A percentile compares a stretch with the other conserved stretches of the same genome.
Evolutionary conservation across 2,888 invertebrate species (phyloP).

Genomic region (Troides oblongomaculatus): DNA sequence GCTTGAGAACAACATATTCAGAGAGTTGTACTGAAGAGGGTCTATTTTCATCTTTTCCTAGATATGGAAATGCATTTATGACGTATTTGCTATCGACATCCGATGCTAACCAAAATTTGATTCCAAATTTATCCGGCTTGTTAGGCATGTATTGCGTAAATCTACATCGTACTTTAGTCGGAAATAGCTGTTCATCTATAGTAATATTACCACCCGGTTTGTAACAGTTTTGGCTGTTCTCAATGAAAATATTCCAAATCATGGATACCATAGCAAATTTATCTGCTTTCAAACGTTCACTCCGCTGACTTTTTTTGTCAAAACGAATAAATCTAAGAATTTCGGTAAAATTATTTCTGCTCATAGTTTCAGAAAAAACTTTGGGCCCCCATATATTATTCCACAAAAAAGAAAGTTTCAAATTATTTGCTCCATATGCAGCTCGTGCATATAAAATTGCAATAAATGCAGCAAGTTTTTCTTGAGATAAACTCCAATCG

Average conservation of each 20-base stretch:
- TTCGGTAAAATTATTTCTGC: slow-evolving; percentile 26
- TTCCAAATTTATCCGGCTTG: too few species aligned
- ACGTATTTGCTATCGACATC: too few species aligned
- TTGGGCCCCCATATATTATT: slow-evolving; percentile 22
- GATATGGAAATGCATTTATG: too few species aligned
- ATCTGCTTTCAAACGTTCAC: slow-evolving; percentile 6
- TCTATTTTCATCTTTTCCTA: too few species aligned
- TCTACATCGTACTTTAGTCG: slow-evolving; percentile 15
- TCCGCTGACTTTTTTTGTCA: slow-evolving; percentile 22
- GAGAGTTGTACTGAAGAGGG: too few species aligned
- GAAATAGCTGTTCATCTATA: slow-evolving; percentile 15
- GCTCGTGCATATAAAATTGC: slow-evolving; percentile 24
- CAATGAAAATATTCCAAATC: slow-evolving; percentile 16
- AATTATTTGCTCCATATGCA: slow-evolving; percentile 21
- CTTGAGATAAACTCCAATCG: slow-evolving; percentile 25
- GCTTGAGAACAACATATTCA: background rate
- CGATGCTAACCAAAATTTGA: too few species aligned
- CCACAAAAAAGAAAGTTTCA: slow-evolving; percentile 19
- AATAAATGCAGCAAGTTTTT: slow-evolving; percentile 25
- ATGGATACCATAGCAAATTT: slow-evolving; percentile 10
- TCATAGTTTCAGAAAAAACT: slow-evolving; percentile 29
- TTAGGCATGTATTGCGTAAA: slow-evolving; percentile 5
- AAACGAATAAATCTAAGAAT: slow-evolving; percentile 24
- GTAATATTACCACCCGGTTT: slow-evolving; percentile 19
- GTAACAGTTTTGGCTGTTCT: slow-evolving; percentile 18